Conservation (phyloP, 2,797 vertebrate genomes). For the Coluber constrictor region DNA sequence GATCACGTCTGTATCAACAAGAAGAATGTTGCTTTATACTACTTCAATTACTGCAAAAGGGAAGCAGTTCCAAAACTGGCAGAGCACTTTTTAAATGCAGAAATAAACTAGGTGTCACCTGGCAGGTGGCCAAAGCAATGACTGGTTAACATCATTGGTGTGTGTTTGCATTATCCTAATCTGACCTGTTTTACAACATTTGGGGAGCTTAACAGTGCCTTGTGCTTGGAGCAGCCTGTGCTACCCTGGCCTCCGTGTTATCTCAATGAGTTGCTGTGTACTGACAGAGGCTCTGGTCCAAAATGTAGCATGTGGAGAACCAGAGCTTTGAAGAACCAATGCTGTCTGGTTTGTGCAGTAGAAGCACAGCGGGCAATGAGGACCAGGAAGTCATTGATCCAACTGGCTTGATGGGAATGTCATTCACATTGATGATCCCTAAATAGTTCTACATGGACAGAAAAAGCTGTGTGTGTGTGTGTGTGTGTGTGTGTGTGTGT, state of each 20-base stretch:
- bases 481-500: fast-evolving
- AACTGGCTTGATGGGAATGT: slow-evolving; percentile 21
- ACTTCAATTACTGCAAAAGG: slow-evolving; percentile 43
- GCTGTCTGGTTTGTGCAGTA: not conserved
- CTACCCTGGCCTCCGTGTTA: slow-evolving; percentile 6
- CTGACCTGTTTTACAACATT: slow-evolving; percentile 28
- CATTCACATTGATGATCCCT: slow-evolving; percentile 10
- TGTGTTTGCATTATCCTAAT: slow-evolving; percentile 31
- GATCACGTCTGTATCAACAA: slow-evolving; percentile 41
- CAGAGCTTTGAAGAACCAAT: not conserved
- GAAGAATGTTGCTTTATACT: slow-evolving; percentile 31
- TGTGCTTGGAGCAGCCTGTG: slow-evolving; percentile 14
- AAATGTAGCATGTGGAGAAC: slow-evolving; percentile 16
- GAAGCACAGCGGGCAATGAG: not conserved
- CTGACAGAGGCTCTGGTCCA: slow-evolving; percentile 8
- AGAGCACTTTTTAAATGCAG: not conserved
- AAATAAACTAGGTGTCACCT: slow-evolving; percentile 23
- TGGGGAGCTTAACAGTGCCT: slow-evolving; percentile 4
- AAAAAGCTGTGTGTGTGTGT: not conserved
- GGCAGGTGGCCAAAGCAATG: slow-evolving; percentile 20
- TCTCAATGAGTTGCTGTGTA: slow-evolving; percentile 16
- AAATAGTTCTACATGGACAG: slow-evolving; percentile 3
- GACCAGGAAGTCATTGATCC: slow-evolving; percentile 5
- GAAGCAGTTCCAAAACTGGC: slow-evolving; percentile 24
- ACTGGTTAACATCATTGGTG: slow-evolving; percentile 16